A percentile compares a stretch with the other conserved stretches of the same genome.
These are phyloP conservation scores for Caracal caracal DNA, from an alignment of 2,113 vertebrate species.

Conservation along the genomic window DNA sequence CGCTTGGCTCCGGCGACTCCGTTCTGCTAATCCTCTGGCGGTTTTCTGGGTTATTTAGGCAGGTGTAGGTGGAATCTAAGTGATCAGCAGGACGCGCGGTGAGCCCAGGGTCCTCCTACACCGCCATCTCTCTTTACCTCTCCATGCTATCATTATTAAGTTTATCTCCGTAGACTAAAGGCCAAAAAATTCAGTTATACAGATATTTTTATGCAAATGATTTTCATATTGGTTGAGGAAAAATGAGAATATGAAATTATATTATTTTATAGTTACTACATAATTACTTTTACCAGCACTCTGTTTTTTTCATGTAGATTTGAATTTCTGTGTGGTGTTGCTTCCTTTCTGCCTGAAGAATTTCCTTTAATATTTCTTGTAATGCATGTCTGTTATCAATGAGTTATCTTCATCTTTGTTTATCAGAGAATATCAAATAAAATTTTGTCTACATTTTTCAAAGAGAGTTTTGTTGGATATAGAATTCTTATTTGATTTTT, in stretches of 20 bases:
- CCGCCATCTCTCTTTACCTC: no score
- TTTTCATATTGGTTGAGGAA: neutral
- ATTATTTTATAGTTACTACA: neutral
- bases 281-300: neutral
- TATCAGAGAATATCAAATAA: neutral
- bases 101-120: no score
- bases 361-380: constrained; percentile 2
- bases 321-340: neutral
- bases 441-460: neutral
- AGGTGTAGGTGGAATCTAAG: no score
- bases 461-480: neutral
- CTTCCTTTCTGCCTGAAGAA: constrained; percentile 16
- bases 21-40: no score
- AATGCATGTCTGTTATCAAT: neutral
- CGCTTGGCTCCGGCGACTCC: no score
- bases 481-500: neutral
- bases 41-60: no score
- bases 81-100: no score
- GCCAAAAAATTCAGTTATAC: neutral
- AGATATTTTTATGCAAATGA: neutral
- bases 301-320: neutral
- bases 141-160: neutral
- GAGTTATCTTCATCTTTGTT: constrained; percentile 7
- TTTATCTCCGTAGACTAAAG: neutral
- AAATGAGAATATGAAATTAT: neutral